A percentile compares a stretch with the other conserved stretches of the same genome.
Evolutionary conservation across 1,140 invertebrate genomes (phyloP).

Genomic region (Hylaeus anthracinus): DNA sequence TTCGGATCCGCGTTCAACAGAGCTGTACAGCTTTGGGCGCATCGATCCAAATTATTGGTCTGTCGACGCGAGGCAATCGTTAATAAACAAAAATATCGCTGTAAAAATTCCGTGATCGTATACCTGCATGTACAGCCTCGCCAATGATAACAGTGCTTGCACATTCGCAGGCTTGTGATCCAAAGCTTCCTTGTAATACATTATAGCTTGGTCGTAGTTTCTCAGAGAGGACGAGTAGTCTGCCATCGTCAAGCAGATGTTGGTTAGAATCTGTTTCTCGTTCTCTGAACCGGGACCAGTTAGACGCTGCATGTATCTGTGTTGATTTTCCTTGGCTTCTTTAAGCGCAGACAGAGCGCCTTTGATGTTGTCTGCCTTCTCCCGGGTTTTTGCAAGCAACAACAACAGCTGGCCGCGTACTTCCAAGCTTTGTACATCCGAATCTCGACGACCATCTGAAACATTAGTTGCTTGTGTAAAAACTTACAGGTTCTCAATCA

Average conservation of each 20-base stretch:
- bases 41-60: slow-evolving; percentile 90
- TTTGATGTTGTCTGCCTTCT: slow-evolving; percentile 84
- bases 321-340: slow-evolving; percentile 85
- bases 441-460: slow-evolving; percentile 70
- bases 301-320: slow-evolving; percentile 84
- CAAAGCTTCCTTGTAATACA: slow-evolving; percentile 92
- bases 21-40: slow-evolving; percentile 92
- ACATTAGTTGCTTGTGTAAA: not conserved
- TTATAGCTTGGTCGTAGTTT: slow-evolving; percentile 88
- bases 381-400: slow-evolving; percentile 86
- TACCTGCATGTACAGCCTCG: slow-evolving; percentile 93
- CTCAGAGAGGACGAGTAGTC: slow-evolving; percentile 83
- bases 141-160: slow-evolving; percentile 88
- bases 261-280: slow-evolving; percentile 83
- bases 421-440: slow-evolving; percentile 82
- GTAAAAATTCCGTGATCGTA: not conserved
- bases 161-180: slow-evolving; percentile 89
- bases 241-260: slow-evolving; percentile 87
- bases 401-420: slow-evolving; percentile 84
- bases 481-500: no score
- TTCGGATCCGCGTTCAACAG: slow-evolving; percentile 92
- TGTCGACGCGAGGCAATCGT: slow-evolving; percentile 63
- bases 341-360: slow-evolving; percentile 84
- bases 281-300: slow-evolving; percentile 80
- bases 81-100: not conserved